phyloP scores from a whole-genome alignment of 2,888 invertebrate species.

The Chrysomela aeneicollis region DNA sequence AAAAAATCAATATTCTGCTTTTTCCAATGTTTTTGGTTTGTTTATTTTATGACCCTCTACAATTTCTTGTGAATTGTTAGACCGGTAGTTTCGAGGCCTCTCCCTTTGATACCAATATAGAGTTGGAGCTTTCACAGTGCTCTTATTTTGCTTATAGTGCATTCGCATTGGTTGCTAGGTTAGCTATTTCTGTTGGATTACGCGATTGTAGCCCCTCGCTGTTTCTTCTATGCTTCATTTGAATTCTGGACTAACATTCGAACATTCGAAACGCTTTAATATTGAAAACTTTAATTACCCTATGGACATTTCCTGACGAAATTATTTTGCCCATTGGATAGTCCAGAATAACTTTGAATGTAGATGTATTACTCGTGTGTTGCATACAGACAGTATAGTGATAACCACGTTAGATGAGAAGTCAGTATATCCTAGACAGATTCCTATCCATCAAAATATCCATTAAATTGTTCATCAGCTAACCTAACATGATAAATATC shows the following conservation, averaged over 20 bases:
- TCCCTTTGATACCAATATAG: constrained; percentile 61
- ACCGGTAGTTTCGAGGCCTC: constrained; percentile 50
- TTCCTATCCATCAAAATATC: not conserved
- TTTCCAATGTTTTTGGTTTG: not conserved
- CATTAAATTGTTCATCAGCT: too few species aligned
- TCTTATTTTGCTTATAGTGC: constrained; percentile 60
- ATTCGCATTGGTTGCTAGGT: constrained; percentile 58
- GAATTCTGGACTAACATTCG: not conserved
- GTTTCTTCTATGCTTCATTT: not conserved
- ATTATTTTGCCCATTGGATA: constrained; percentile 1
- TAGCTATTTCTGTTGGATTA: constrained; percentile 60
- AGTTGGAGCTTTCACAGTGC: constrained; percentile 63
- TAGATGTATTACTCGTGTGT: constrained; percentile 14
- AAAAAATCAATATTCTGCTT: not conserved
- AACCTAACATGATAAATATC: too few species aligned
- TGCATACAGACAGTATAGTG: constrained; percentile 28
- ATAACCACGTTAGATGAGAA: constrained; percentile 26
- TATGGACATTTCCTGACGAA: not conserved
- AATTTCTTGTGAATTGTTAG: constrained; percentile 24
- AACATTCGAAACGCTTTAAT: not conserved
- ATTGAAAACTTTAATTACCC: not conserved
- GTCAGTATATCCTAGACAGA: not conserved
- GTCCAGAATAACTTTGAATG: not conserved
- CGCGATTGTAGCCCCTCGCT: constrained; percentile 53
- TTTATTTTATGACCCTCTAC: not conserved